Evolutionary conservation across 2,888 invertebrate genomes (phyloP).

Genomic region (Acrocyrtus sp.): DNA sequence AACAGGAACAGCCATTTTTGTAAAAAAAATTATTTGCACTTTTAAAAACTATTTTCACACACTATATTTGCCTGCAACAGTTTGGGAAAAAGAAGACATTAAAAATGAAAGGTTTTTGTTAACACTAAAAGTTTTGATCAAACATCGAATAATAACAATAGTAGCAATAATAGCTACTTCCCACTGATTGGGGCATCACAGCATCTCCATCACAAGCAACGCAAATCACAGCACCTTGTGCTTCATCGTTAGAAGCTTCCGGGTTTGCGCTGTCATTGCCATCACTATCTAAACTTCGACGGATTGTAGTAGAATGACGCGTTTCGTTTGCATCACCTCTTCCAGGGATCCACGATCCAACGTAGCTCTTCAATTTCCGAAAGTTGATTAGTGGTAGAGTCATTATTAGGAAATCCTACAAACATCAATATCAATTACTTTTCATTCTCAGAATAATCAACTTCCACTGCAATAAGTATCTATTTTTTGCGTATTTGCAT

Average conservation of each 20-base stretch:
- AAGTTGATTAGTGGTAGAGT: constrained; percentile 56
- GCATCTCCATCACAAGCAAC: constrained; percentile 56
- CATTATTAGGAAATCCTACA: constrained; percentile 58
- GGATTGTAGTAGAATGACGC: background rate
- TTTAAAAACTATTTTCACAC: no score
- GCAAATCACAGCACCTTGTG: constrained; percentile 45
- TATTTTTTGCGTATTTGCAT: constrained; percentile 3
- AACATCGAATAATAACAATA: constrained; percentile 42
- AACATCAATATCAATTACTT: constrained; percentile 2
- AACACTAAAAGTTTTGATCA: background rate
- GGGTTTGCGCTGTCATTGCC: background rate
- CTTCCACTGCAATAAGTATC: background rate
- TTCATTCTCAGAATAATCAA: background rate
- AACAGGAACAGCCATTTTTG: no score
- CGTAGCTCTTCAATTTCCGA: constrained; percentile 46
- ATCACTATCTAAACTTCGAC: no score
- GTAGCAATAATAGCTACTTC: constrained; percentile 50
- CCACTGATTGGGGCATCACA: constrained; percentile 48
- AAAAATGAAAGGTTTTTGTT: no score
- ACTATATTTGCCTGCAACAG: no score
- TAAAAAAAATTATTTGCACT: no score
- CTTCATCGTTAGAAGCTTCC: no score
- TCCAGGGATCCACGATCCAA: background rate
- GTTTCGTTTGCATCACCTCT: background rate
- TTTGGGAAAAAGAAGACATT: no score